These are phyloP conservation scores for Dendrocincla tyrannina DNA, from an alignment of 2,797 vertebrate genomes.

Conservation along the genomic window DNA sequence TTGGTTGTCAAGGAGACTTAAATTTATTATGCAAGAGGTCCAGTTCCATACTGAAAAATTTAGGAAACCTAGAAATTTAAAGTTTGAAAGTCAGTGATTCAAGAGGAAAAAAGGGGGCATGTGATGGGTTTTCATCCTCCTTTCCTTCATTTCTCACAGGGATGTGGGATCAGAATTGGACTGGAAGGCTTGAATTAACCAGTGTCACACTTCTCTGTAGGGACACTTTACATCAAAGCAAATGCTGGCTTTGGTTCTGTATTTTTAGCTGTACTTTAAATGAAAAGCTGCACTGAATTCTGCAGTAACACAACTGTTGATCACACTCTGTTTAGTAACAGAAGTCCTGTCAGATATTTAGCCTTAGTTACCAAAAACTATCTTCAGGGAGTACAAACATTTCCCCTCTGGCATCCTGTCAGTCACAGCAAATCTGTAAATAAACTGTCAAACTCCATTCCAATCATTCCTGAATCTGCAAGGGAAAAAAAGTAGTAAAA, in stretches of 20 bases:
- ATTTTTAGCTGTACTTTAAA: constrained; percentile 31
- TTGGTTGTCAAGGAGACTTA: not conserved
- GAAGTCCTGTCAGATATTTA: constrained; percentile 70
- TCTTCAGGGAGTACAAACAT: constrained; percentile 71
- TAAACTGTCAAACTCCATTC: constrained; percentile 72
- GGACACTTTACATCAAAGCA: not conserved
- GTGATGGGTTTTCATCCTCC: not conserved
- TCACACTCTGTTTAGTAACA: constrained; percentile 37
- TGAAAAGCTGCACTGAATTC: not conserved
- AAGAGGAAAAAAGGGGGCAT: not conserved
- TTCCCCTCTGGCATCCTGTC: constrained; percentile 70
- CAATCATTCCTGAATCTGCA: constrained; percentile 65
- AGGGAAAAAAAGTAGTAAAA: constrained; percentile 58
- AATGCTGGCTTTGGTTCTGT: not conserved
- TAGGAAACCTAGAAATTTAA: not conserved
- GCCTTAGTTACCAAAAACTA: constrained; percentile 67
- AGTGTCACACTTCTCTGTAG: not conserved
- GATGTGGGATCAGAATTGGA: not conserved
- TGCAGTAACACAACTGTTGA: constrained; percentile 54
- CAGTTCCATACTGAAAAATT: constrained; percentile 1
- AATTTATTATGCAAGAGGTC: not conserved
- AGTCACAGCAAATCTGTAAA: constrained; percentile 72
- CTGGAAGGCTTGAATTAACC: not conserved
- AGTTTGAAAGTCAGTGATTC: not conserved
- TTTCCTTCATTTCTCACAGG: not conserved